Percentiles rank a stretch among this genome's conserved stretches.
phyloP scores from a whole-genome alignment of 2,888 invertebrate species.

The Charanyca ferruginea region DNA sequence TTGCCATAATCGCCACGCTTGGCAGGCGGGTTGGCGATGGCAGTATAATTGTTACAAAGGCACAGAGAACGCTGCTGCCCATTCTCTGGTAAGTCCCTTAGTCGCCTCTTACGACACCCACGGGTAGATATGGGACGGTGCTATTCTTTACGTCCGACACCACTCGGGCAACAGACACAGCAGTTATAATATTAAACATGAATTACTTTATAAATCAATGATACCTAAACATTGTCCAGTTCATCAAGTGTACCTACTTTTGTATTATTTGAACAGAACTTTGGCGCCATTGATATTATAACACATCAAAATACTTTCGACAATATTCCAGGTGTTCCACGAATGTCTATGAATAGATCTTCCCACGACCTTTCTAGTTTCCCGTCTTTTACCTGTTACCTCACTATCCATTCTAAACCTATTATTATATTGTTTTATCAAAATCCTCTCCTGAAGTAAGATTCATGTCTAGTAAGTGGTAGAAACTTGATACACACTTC shows the following conservation, averaged over 20 bases:
- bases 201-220: too few species aligned
- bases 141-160: too few species aligned
- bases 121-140: too few species aligned
- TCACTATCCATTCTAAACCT: not conserved
- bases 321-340: slow-evolving; percentile 29
- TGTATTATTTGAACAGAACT: not conserved
- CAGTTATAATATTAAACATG: too few species aligned
- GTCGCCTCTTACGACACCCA: too few species aligned
- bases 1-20: too few species aligned
- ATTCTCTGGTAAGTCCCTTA: too few species aligned
- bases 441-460: not conserved
- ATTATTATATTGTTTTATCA: not conserved
- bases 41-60: too few species aligned
- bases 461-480: not conserved
- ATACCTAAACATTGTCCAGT: not conserved
- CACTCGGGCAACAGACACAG: too few species aligned
- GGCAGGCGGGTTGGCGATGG: too few species aligned
- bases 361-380: slow-evolving; percentile 29
- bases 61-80: too few species aligned
- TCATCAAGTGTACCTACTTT: slow-evolving; percentile 1
- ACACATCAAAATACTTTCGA: slow-evolving; percentile 15
- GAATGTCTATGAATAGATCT: slow-evolving; percentile 40
- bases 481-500: not conserved
- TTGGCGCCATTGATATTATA: slow-evolving; percentile 22
- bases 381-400: slow-evolving; percentile 9